Evolutionary conservation across 2,113 vertebrate genomes (phyloP).

Genomic region (Leucosticte australis): DNA sequence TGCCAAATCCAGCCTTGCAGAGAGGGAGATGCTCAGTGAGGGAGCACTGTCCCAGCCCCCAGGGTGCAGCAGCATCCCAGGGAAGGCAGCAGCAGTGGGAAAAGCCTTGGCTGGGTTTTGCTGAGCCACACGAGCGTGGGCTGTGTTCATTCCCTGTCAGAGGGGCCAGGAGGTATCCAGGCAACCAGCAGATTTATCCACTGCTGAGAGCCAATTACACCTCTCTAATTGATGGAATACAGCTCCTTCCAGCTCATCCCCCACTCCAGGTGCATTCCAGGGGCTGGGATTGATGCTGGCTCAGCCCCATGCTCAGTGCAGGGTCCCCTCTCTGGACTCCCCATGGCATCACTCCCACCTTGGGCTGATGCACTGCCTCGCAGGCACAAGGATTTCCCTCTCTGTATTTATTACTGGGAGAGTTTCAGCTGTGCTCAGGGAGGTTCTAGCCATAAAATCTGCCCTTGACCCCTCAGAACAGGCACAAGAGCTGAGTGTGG

Average conservation of each 20-base stretch:
- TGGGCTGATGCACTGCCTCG: background rate
- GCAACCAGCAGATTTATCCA: conserved; percentile 46
- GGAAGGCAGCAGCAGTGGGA: background rate
- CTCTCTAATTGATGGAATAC: background rate
- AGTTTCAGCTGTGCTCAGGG: background rate
- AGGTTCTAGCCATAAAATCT: background rate
- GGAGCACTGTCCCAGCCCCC: background rate
- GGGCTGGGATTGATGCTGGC: background rate
- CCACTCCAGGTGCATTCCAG: background rate
- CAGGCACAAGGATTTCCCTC: background rate
- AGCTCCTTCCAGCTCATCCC: conserved; percentile 21
- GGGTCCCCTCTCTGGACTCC: background rate
- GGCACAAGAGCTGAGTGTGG: rapidly evolving
- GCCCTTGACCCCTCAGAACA: background rate
- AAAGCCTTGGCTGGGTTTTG: background rate
- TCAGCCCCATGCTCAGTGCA: rapidly evolving
- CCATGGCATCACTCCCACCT: background rate
- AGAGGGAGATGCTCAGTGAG: background rate
- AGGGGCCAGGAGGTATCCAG: conserved; percentile 37
- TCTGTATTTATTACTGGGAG: background rate
- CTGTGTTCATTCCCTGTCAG: background rate
- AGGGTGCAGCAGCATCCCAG: background rate
- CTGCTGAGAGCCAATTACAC: conserved; percentile 12
- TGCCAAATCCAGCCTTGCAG: background rate
- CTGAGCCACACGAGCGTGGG: background rate